Evolutionary conservation across 1,140 invertebrate species (phyloP), one percentile per base, ranked within the genome.

Genomic region (Grapholita molesta): DNA sequence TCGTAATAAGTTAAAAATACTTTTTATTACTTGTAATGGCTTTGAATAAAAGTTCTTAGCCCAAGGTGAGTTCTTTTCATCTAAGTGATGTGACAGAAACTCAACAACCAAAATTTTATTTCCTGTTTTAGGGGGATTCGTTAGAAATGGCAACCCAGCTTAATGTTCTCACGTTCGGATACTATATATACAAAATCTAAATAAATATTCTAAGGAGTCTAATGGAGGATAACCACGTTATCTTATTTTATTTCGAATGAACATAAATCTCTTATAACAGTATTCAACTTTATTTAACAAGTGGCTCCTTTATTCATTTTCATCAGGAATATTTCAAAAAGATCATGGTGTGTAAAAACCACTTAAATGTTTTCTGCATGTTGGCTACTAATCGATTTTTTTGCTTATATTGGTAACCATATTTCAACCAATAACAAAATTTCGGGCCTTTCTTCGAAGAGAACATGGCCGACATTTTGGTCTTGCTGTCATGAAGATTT

Each of bases 401-500:
- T 75, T 70, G 55, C 18, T 73, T 70, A 77, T 66, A 79, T 84
- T 83, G 79, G 76, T 69, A 69, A 68, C 23, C 66, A 67, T 65
- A 66, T 64, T 70, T 64, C 70, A 71, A 72, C 86, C 89, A 91
- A 89, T 91, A 80, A 74, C 72, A 79, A 74, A 72, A 79, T 85
- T 85, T 80, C 72, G 79, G 78, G 71, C 80, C 81, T 87, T 86
- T 88, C 81, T 85, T 89, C 78, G 73, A 15, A 35, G 80, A 87
- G 87, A 91, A 91, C 79, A 92, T 92, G 91, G 90, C 89, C 88
- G 91, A 92, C 91, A 92, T 92, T 92, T 92, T 91, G 87, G 88
- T 90, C 87, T 82, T 85, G 84, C 89, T 92, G 91, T 92, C 89
- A 92, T 91, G 91, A 91, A 90, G 84, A 92, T 90, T 84, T 88